Percentiles rank a stretch among this genome's conserved stretches.
Evolutionary conservation across 2,888 invertebrate species (phyloP).

Genomic region (Petrolisthes cinctipes): DNA sequence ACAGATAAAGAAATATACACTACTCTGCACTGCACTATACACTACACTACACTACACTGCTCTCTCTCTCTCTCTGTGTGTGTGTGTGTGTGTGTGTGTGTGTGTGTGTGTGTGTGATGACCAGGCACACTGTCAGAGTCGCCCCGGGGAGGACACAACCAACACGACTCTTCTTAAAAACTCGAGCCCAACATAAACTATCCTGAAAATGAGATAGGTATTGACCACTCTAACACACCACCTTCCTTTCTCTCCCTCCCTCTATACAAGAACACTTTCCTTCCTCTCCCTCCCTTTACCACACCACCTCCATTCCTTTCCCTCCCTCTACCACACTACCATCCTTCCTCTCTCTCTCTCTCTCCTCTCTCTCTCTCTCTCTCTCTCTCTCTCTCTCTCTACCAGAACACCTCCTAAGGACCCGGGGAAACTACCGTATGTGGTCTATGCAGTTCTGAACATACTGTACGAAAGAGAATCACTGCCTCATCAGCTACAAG

Average conservation of each 20-base stretch:
- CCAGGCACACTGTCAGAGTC: neutral
- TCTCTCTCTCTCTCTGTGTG: neutral
- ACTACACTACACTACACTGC: neutral
- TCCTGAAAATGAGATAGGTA: too few relatives aligned
- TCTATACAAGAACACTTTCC: neutral
- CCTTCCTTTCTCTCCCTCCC: neutral
- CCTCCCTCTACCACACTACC: neutral
- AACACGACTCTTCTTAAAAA: too few relatives aligned
- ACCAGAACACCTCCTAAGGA: too few relatives aligned
- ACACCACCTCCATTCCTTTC: neutral
- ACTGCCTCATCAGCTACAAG: too few relatives aligned
- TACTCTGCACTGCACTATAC: neutral
- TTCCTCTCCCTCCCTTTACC: neutral
- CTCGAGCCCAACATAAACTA: too few relatives aligned
- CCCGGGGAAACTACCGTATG: too few relatives aligned
- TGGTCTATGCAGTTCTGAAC: too few relatives aligned
- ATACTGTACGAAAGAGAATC: too few relatives aligned
- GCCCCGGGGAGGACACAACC: neutral
- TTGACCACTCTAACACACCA: too few relatives aligned
- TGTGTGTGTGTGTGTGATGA: neutral
- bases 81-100: constrained; percentile 9
- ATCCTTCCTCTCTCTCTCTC: neutral
- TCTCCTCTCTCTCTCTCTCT: too few relatives aligned
- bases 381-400: too few relatives aligned
- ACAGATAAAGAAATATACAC: too few relatives aligned